Evolutionary conservation across 2,113 vertebrate species (phyloP).

Genomic region (Pyxicephalus adspersus): DNA sequence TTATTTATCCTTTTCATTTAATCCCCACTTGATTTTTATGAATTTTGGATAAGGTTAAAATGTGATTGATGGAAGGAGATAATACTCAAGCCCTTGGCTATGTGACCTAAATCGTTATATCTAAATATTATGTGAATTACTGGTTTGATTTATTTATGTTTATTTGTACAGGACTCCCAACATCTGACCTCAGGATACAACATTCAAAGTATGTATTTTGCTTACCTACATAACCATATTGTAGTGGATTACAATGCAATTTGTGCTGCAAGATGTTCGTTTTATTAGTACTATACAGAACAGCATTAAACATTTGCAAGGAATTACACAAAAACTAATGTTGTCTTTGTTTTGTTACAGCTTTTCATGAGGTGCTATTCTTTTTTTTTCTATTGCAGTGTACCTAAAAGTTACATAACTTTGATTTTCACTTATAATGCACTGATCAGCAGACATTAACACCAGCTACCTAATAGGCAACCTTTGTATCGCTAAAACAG

Average conservation of each 20-base stretch:
- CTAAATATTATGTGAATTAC: slow-evolving; percentile 60
- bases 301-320: background rate
- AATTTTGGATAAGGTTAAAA: slow-evolving; percentile 52
- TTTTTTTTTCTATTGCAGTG: background rate
- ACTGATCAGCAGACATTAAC: no score
- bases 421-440: no score
- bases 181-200: slow-evolving; percentile 91
- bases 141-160: slow-evolving; percentile 70
- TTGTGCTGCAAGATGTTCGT: background rate
- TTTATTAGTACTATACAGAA: background rate
- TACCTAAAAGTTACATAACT: no score
- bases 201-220: slow-evolving; percentile 87
- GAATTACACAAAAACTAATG: background rate
- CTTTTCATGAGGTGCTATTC: background rate
- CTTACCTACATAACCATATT: slow-evolving; percentile 57
- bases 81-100: slow-evolving; percentile 29
- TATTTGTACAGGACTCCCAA: slow-evolving; percentile 84
- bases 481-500: no score
- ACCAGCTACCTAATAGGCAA: no score
- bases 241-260: slow-evolving; percentile 24
- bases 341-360: background rate
- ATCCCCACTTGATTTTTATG: slow-evolving; percentile 33
- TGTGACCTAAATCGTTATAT: slow-evolving; percentile 52
- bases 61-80: slow-evolving; percentile 51
- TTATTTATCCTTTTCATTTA: slow-evolving; percentile 39